A percentile compares a stretch with the other conserved stretches of the same genome.
Conservation (phyloP, 2,888 invertebrate genomes). For the Drosophila paramelanica region DNA sequence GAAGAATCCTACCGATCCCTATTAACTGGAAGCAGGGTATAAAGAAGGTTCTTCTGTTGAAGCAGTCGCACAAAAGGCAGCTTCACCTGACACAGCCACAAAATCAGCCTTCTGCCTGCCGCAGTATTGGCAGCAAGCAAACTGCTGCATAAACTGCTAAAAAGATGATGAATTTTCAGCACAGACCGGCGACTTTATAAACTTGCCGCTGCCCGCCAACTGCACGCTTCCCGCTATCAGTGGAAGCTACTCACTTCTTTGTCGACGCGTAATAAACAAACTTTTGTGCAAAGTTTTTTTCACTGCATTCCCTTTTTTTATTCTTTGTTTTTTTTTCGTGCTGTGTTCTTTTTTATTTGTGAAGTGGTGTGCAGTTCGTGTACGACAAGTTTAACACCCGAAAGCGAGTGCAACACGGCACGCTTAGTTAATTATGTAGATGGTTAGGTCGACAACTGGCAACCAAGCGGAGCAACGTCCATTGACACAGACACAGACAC, state of each 20-base stretch:
- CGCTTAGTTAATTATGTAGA: constrained; percentile 83
- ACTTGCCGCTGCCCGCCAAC: constrained; percentile 32
- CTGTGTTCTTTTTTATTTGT: constrained; percentile 22
- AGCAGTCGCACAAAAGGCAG: constrained; percentile 31
- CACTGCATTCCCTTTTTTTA: constrained; percentile 63
- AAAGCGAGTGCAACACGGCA: constrained; percentile 70
- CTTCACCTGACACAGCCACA: constrained; percentile 16
- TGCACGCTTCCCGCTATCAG: constrained; percentile 3
- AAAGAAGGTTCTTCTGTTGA: constrained; percentile 37
- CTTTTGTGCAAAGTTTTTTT: constrained; percentile 81
- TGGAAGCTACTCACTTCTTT: constrained; percentile 60
- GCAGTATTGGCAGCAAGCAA: constrained; percentile 65
- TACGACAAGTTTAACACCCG: constrained; percentile 74
- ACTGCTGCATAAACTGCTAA: constrained; percentile 78
- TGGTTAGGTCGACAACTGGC: constrained; percentile 65
- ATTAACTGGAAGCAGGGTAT: constrained; percentile 10
- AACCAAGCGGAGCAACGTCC: constrained; percentile 60
- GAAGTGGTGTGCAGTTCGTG: constrained; percentile 64
- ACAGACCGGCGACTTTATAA: constrained; percentile 61
- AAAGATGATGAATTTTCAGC: constrained; percentile 81
- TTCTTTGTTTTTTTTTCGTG: constrained; percentile 9
- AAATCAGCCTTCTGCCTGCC: constrained; percentile 11
- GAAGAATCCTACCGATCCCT: background rate
- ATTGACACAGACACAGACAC: constrained; percentile 68
- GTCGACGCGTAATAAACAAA: constrained; percentile 81